phyloP scores from a whole-genome alignment of 1,140 invertebrate genomes.

The Drosophila setifemur region DNA sequence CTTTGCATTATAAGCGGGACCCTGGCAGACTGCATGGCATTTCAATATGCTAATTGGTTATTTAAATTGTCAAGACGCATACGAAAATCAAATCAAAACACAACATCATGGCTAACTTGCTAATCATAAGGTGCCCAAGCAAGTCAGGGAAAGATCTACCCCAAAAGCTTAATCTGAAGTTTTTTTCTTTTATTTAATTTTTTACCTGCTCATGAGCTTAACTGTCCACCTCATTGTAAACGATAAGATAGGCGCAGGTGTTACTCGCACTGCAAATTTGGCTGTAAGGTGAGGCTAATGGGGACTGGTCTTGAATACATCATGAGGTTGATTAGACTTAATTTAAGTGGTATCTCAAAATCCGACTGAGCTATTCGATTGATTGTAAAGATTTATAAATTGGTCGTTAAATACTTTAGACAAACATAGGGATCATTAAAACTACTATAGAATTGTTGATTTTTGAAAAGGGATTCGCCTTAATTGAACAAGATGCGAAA shows the following conservation, averaged over 20 bases:
- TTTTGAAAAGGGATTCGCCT: too few species aligned
- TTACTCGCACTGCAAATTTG: conserved; percentile 41
- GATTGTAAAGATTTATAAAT: conserved; percentile 22
- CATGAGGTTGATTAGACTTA: conserved; percentile 19
- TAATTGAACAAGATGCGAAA: too few species aligned
- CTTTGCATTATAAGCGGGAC: conserved; percentile 55
- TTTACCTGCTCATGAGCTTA: conserved; percentile 22
- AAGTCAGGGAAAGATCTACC: conserved; percentile 3
- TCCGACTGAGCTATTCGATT: conserved; percentile 19
- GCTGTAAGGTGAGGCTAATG: conserved; percentile 38
- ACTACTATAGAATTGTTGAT: neutral
- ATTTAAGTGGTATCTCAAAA: conserved; percentile 1
- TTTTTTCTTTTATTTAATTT: conserved; percentile 2
- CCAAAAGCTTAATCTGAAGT: neutral
- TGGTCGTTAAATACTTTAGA: conserved; percentile 6
- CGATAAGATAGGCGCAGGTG: conserved; percentile 48
- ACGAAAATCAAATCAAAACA: conserved; percentile 6
- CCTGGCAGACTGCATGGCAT: conserved; percentile 60
- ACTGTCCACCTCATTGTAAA: conserved; percentile 27
- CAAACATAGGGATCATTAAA: neutral
- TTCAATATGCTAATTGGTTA: conserved; percentile 64
- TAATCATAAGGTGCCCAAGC: conserved; percentile 42
- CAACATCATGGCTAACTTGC: conserved; percentile 16
- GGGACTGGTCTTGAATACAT: conserved; percentile 48
- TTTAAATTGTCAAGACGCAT: conserved; percentile 45